These are phyloP conservation scores for Ichneumoninae sp. DNA, from an alignment of 2,888 invertebrate genomes.

Conservation along the genomic window DNA sequence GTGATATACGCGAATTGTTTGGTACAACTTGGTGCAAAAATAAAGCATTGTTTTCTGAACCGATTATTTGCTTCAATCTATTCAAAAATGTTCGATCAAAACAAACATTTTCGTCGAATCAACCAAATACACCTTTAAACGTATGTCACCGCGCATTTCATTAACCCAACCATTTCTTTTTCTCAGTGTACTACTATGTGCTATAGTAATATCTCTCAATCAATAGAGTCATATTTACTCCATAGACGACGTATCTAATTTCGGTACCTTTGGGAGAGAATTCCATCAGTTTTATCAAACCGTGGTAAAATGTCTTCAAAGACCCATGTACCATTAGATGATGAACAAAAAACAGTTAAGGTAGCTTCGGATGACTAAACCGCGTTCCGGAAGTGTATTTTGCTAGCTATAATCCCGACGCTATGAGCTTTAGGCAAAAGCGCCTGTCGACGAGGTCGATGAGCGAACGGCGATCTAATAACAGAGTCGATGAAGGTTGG, in stretches of 20 bases:
- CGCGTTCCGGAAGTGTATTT: not conserved
- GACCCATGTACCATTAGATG: not conserved
- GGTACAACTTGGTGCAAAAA: too few relatives aligned
- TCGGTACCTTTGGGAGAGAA: not conserved
- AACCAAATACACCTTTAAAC: too few relatives aligned
- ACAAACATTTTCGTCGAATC: too few relatives aligned
- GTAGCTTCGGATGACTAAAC: not conserved
- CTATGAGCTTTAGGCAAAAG: not conserved
- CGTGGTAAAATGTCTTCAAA: not conserved
- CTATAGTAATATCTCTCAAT: too few relatives aligned
- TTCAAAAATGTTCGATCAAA: too few relatives aligned
- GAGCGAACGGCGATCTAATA: constrained; percentile 24
- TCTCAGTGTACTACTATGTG: too few relatives aligned
- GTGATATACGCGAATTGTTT: too few relatives aligned
- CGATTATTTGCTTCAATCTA: too few relatives aligned
- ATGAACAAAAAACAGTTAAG: not conserved
- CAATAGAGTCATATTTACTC: too few relatives aligned
- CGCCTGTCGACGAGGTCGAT: not conserved
- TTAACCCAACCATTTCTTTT: too few relatives aligned
- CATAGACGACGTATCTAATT: not conserved
- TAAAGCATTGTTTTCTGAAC: too few relatives aligned
- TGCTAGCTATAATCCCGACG: not conserved
- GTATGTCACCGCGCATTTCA: too few relatives aligned
- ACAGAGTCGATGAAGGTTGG: not conserved
- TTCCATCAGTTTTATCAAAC: not conserved